Conservation (phyloP, 2,888 invertebrate genomes). For the Erebia palarica region DNA sequence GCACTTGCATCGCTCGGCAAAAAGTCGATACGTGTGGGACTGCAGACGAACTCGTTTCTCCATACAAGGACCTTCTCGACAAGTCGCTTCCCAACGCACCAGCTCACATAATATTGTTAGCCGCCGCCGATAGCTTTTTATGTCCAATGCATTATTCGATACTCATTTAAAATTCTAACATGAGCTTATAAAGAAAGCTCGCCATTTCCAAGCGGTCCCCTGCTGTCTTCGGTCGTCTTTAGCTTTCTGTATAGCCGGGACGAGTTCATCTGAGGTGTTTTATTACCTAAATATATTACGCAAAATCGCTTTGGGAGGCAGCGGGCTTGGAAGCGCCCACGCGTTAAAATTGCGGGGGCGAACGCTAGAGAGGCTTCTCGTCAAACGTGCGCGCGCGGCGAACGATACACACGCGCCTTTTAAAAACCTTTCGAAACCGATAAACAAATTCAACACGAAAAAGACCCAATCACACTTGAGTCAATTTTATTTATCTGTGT, state of each 20-base stretch:
- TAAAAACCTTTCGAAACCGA: constrained; percentile 44
- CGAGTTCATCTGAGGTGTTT: constrained; percentile 50
- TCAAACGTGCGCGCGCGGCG: constrained; percentile 75
- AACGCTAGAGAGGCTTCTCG: constrained; percentile 72
- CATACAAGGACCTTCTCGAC: constrained; percentile 77
- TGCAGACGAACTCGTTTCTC: constrained; percentile 79
- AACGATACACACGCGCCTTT: constrained; percentile 69
- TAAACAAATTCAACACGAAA: constrained; percentile 51
- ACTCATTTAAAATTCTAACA: constrained; percentile 83
- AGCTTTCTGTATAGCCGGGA: constrained; percentile 32
- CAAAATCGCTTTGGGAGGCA: constrained; percentile 75
- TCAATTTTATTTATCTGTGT: constrained; percentile 39
- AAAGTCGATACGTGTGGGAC: constrained; percentile 81
- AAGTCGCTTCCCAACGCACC: constrained; percentile 78
- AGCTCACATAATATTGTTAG: constrained; percentile 81
- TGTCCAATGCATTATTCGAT: constrained; percentile 82
- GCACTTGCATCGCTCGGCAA: constrained; percentile 74
- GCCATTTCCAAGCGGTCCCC: constrained; percentile 77
- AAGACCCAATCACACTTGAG: constrained; percentile 41
- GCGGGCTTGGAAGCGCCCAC: constrained; percentile 67
- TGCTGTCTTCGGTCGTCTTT: constrained; percentile 70
- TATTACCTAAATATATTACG: constrained; percentile 73
- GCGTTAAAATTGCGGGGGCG: constrained; percentile 76
- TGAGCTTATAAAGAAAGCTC: constrained; percentile 77
- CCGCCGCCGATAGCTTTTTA: constrained; percentile 80